phyloP scores from a whole-genome alignment of 2,113 vertebrate species.

The Malaclemys terrapin region DNA sequence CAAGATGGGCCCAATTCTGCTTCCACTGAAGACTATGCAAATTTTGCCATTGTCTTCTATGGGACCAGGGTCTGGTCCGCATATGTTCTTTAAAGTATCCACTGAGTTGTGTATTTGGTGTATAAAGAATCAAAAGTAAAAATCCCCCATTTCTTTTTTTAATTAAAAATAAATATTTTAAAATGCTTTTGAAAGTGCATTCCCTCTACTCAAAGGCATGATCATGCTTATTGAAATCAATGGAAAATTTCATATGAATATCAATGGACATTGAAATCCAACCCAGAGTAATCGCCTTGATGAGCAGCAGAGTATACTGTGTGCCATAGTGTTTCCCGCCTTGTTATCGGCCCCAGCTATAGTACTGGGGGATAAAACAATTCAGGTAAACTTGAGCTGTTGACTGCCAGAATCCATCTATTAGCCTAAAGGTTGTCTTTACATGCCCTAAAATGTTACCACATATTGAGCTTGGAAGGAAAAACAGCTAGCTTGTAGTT shows the following conservation, averaged over 20 bases:
- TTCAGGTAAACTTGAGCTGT: background rate
- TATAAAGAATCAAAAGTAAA: background rate
- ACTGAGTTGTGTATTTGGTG: no score
- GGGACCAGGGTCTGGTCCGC: background rate
- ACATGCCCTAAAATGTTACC: background rate
- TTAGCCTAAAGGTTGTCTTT: background rate
- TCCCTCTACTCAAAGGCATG: background rate
- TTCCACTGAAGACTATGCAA: background rate
- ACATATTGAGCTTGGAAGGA: slow-evolving; percentile 25
- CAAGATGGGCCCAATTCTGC: rapidly evolving
- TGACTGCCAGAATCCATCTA: background rate
- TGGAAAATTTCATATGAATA: background rate
- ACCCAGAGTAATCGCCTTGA: background rate
- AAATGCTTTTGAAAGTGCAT: background rate
- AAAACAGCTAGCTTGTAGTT: slow-evolving; percentile 35
- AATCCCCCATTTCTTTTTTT: background rate
- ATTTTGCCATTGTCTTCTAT: background rate
- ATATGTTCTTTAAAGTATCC: background rate
- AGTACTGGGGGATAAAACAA: rapidly evolving
- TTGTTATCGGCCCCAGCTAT: background rate
- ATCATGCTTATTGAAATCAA: background rate
- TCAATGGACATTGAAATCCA: rapidly evolving
- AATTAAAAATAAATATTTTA: background rate
- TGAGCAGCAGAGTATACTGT: background rate
- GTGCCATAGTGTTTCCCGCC: background rate